Evolutionary conservation across 1,140 invertebrate species (phyloP), one percentile per base, ranked within the genome.

Genomic region (Heliothis subflexa): DNA sequence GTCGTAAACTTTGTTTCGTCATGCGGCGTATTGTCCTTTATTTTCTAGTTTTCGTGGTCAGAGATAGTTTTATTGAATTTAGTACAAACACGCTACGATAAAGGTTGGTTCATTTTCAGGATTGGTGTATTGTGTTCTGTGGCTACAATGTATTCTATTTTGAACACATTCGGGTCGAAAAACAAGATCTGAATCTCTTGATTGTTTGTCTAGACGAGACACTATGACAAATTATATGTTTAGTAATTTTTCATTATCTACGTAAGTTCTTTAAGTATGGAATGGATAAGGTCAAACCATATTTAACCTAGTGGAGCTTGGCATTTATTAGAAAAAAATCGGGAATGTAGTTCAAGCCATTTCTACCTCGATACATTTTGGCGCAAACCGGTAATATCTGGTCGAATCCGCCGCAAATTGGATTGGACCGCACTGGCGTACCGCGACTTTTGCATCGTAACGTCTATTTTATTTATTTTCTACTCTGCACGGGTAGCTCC

Each of bases 321-420:
- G 28, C 55, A 59, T 55, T 55, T 55, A 18, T 14, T 21, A 1
- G 12, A 0, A 50, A 52, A 70, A 70, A 70, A 52, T 28, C 18
- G 45, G 45, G 18, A n/a, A 2, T 12, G 11, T 52, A 10, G 4
- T 59, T 14, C 13, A 13, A 59, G 16, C 55, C 71, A 21, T 45
- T 40, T 71, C n/a, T 71, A 16, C 14, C 55, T 55, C 18, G 21
- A 61, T 61, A 62, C 64, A 59, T 78, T 66, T 71, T 73, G 64
- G 74, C 52, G 75, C 57, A 83, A 86, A 86, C 84, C 79, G 73
- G 85, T 87, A 87, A 88, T 88, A 85, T 86, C 83, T 85, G 84
- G 78, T 70, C 79, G 55, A 81, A 86, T 83, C 85, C 84, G 80
- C 81, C 64, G 45, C 85, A 87, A 87, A 88, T 86, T 88, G 85